phyloP scores from a whole-genome alignment of 2,888 invertebrate species.

The Lottia gigantea region DNA sequence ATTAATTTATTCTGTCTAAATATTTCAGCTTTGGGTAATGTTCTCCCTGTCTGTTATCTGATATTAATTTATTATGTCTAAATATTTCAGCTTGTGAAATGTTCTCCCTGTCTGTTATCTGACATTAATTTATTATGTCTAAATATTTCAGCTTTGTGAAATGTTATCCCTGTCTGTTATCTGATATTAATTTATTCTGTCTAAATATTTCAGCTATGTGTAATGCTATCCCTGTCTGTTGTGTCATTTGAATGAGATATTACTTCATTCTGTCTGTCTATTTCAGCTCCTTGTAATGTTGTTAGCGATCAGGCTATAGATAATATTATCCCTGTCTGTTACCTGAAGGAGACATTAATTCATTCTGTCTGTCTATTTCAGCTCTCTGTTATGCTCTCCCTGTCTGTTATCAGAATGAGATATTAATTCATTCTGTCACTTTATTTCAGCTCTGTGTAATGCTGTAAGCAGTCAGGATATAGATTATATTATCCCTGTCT shows the following conservation, averaged over 20 bases:
- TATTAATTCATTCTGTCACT: not conserved
- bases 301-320: too few relatives aligned
- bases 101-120: conserved; percentile 58
- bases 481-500: conserved; percentile 63
- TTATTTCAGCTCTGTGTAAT: conserved; percentile 50
- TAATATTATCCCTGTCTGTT: too few relatives aligned
- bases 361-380: not conserved
- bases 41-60: too few relatives aligned
- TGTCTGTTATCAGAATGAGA: conserved; percentile 55
- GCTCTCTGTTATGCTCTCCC: conserved; percentile 60
- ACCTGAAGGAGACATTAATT: conserved; percentile 6
- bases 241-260: too few relatives aligned
- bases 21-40: conserved; percentile 35
- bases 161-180: conserved; percentile 57
- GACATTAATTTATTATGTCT: conserved; percentile 20
- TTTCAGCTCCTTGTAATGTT: conserved; percentile 40
- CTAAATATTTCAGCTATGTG: too few relatives aligned
- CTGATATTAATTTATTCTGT: conserved; percentile 21
- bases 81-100: conserved; percentile 26
- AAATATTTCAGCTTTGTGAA: conserved; percentile 51
- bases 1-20: too few relatives aligned
- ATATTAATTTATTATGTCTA: not conserved
- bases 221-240: too few relatives aligned
- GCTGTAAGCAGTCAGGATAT: conserved; percentile 49
- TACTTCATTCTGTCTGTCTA: not conserved